These are phyloP conservation scores for Hermaeophaga mercurialis DNA, from an alignment of 2,888 invertebrate genomes.

Conservation along the genomic window DNA sequence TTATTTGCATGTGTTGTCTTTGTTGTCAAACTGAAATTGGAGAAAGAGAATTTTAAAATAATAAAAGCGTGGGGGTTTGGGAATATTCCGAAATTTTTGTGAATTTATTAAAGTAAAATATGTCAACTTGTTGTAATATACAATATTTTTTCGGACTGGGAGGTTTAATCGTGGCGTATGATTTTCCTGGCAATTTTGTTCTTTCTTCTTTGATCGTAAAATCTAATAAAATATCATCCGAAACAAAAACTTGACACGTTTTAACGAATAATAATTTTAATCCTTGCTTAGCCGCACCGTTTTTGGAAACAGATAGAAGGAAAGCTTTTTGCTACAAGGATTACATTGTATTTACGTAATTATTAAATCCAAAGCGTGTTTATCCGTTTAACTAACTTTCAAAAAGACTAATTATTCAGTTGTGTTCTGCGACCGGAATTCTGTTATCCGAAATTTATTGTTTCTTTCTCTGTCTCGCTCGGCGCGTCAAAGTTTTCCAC, in stretches of 20 bases:
- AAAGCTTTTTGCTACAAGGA: conserved; percentile 13
- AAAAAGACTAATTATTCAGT: conserved; percentile 23
- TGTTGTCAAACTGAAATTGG: too few species aligned
- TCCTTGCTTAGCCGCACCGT: conserved; percentile 1
- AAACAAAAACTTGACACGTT: conserved; percentile 7
- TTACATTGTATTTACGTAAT: conserved; percentile 18
- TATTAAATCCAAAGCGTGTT: conserved; percentile 23
- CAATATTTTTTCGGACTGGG: too few species aligned
- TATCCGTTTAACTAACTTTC: conserved; percentile 20
- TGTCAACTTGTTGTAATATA: too few species aligned
- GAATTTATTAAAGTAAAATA: too few species aligned
- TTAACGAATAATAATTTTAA: conserved; percentile 12
- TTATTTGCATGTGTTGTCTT: too few species aligned
- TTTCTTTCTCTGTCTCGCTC: conserved; percentile 13
- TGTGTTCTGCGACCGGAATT: conserved; percentile 19
- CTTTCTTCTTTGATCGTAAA: background rate
- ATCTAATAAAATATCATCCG: conserved; percentile 1
- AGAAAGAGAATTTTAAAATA: too few species aligned
- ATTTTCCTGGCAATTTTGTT: too few species aligned
- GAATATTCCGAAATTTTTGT: too few species aligned
- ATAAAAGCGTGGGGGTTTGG: too few species aligned
- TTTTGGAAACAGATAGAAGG: conserved; percentile 1
- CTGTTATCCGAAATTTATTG: conserved; percentile 19
- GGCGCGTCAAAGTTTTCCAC: background rate
- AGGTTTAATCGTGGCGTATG: too few species aligned